phyloP scores from a whole-genome alignment of 2,797 vertebrate species.

The Eulemur mongoz region DNA sequence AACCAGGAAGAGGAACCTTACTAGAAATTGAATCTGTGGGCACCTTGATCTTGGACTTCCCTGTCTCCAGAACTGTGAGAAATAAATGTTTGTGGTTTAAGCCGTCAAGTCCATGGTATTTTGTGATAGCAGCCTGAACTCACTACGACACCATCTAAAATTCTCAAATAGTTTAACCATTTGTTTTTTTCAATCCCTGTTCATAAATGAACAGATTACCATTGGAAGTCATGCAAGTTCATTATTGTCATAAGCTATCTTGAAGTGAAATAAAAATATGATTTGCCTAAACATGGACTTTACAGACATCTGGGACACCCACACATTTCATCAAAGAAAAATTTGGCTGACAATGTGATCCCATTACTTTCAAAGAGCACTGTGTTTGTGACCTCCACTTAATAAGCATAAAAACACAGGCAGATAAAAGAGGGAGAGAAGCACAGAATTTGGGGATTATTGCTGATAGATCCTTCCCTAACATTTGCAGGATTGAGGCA shows the following conservation, averaged over 20 bases:
- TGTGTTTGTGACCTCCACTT: constrained; percentile 53
- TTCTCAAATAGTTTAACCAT: background rate
- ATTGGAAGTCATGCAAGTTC: background rate
- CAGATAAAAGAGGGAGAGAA: background rate
- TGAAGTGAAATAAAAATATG: constrained; percentile 62
- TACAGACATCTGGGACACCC: background rate
- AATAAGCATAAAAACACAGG: constrained; percentile 65
- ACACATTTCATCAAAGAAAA: constrained; percentile 59
- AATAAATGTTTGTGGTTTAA: background rate
- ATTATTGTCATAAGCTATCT: constrained; percentile 9
- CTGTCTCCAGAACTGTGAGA: background rate
- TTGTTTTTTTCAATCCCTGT: background rate
- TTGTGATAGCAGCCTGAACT: background rate
- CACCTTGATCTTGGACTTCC: background rate
- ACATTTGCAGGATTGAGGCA: background rate
- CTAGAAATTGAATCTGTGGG: background rate
- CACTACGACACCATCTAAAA: background rate
- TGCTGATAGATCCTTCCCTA: background rate
- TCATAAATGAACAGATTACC: background rate
- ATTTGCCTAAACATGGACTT: constrained; percentile 65
- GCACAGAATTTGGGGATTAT: background rate
- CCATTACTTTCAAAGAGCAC: constrained; percentile 58
- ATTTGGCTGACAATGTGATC: constrained; percentile 48
- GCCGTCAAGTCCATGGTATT: background rate
- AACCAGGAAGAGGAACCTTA: background rate